Conservation (phyloP, 2,113 vertebrate genomes). For the Gymnobelideus leadbeateri region DNA sequence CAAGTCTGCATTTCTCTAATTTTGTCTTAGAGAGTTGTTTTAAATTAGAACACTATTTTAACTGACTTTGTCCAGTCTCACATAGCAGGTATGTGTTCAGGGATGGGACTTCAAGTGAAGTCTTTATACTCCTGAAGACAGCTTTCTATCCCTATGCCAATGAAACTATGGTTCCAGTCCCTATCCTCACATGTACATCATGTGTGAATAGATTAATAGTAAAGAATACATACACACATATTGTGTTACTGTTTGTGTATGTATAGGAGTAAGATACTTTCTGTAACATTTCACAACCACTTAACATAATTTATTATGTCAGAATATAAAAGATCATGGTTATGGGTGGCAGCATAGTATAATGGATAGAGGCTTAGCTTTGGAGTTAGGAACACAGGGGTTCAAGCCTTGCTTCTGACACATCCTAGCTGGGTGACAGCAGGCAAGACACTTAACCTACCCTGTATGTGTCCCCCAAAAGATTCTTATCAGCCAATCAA, state of each 20-base stretch:
- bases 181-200: not conserved
- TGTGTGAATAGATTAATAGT: not conserved
- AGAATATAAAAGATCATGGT: not conserved
- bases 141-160: not conserved
- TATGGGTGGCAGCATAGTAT: not conserved
- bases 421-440: not conserved
- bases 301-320: not conserved
- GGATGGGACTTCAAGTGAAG: not conserved
- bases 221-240: not conserved
- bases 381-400: not conserved
- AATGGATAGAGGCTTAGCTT: not conserved
- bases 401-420: not conserved
- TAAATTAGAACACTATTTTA: not conserved
- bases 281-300: not conserved
- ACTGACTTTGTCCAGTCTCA: not conserved
- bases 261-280: not conserved
- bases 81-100: not conserved
- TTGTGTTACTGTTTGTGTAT: too few relatives aligned
- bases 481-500: not conserved
- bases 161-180: not conserved
- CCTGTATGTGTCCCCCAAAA: not conserved
- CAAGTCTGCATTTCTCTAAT: not conserved
- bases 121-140: not conserved
- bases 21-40: not conserved
- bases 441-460: not conserved